Evolutionary conservation across 2,113 vertebrate genomes (phyloP).

Genomic region (Desmodus rotundus): DNA sequence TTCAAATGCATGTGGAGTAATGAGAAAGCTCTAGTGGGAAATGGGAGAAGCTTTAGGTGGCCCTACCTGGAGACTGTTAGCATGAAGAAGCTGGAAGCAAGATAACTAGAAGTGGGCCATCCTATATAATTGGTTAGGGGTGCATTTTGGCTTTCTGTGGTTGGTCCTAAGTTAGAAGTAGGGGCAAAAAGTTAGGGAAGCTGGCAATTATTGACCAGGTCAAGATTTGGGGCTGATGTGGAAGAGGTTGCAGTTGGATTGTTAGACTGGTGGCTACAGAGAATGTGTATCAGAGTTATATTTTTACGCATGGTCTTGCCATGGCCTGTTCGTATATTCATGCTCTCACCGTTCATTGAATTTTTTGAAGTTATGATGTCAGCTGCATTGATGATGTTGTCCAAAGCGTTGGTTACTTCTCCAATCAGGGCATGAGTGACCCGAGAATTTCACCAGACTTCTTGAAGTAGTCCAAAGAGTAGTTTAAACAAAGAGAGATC

Average conservation of each 20-base stretch:
- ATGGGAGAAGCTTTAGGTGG: background rate
- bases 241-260: background rate
- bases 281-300: background rate
- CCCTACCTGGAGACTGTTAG: background rate
- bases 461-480: background rate
- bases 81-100: background rate
- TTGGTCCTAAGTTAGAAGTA: background rate
- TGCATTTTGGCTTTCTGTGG: background rate
- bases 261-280: background rate
- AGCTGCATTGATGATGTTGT: background rate
- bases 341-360: background rate
- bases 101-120: background rate
- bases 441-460: background rate
- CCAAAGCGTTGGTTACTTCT: background rate
- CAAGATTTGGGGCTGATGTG: background rate
- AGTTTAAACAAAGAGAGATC: background rate
- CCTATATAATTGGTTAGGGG: background rate
- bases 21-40: background rate
- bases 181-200: background rate
- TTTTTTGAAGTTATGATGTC: background rate
- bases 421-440: background rate
- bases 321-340: background rate
- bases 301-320: background rate
- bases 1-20: background rate
- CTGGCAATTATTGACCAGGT: background rate